Evolutionary conservation across 1,140 invertebrate genomes (phyloP).

Genomic region (Tribolium castaneum): DNA sequence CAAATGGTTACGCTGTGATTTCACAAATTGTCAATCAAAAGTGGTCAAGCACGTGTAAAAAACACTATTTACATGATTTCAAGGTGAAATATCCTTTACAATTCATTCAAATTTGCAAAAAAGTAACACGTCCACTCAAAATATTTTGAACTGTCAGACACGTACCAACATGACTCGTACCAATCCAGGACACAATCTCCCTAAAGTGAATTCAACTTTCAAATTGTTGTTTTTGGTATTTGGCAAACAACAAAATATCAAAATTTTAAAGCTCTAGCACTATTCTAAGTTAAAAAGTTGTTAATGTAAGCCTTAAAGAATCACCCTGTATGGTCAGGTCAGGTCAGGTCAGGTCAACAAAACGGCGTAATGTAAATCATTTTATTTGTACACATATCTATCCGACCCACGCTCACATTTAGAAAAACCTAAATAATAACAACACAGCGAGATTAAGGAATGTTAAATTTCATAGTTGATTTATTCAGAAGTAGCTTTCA

Average conservation of each 20-base stretch:
- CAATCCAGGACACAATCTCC: not conserved
- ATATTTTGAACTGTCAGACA: not conserved
- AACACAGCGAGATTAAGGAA: slow-evolving; percentile 27
- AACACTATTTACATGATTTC: not conserved
- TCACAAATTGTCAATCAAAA: not conserved
- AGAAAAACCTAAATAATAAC: slow-evolving; percentile 25
- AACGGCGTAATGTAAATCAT: not conserved
- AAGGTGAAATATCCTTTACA: not conserved
- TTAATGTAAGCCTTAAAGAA: too few species aligned
- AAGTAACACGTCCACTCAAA: not conserved
- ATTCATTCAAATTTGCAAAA: not conserved
- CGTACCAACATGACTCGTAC: not conserved
- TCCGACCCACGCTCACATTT: not conserved
- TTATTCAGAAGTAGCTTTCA: slow-evolving; percentile 58
- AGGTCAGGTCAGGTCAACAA: not conserved
- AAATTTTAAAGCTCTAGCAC: too few species aligned
- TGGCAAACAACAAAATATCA: too few species aligned
- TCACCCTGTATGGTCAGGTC: too few species aligned
- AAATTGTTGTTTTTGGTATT: too few species aligned
- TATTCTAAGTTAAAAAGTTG: too few species aligned
- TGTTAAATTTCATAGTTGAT: not conserved
- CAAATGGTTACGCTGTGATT: not conserved
- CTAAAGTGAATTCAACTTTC: too few species aligned
- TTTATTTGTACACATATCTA: slow-evolving; percentile 27
- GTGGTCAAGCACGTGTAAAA: not conserved